These are phyloP conservation scores for Dipodomys merriami DNA, from an alignment of 2,113 vertebrate genomes.

Conservation along the genomic window DNA sequence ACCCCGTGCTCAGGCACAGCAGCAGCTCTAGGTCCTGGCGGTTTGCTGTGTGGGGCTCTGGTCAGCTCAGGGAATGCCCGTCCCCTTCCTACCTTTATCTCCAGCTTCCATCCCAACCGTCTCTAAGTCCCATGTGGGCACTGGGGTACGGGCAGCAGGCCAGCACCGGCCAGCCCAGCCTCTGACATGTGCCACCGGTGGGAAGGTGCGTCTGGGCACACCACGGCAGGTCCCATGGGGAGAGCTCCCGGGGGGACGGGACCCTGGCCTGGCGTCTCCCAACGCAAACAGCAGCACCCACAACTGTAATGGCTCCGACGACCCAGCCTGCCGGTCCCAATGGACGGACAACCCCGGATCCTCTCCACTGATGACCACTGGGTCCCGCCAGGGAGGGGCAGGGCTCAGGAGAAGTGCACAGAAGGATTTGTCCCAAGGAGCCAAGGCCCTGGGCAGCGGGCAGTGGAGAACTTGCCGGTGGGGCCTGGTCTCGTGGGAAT, in stretches of 20 bases:
- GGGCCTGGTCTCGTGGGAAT: neutral
- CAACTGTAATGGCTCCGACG: too few species aligned
- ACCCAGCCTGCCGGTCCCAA: too few species aligned
- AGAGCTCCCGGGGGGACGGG: too few species aligned
- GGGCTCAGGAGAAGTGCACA: neutral
- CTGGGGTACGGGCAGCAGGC: neutral
- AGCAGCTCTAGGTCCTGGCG: neutral
- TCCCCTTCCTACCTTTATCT: neutral
- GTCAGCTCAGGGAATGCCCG: neutral
- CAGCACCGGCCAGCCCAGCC: neutral
- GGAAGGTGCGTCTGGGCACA: neutral
- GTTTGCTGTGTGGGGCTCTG: neutral
- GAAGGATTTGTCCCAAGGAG: fast-evolving
- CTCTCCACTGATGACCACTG: fast-evolving
- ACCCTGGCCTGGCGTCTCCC: neutral
- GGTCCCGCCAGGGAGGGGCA: neutral
- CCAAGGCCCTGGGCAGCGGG: fast-evolving
- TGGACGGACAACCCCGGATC: too few species aligned
- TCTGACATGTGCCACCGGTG: neutral
- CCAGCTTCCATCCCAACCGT: neutral
- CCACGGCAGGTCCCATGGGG: neutral
- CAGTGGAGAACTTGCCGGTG: neutral
- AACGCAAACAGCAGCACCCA: too few species aligned
- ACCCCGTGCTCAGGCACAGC: neutral
- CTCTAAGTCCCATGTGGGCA: neutral